These are phyloP conservation scores for Andrena dorsata DNA, from an alignment of 2,888 invertebrate genomes.

Conservation along the genomic window DNA sequence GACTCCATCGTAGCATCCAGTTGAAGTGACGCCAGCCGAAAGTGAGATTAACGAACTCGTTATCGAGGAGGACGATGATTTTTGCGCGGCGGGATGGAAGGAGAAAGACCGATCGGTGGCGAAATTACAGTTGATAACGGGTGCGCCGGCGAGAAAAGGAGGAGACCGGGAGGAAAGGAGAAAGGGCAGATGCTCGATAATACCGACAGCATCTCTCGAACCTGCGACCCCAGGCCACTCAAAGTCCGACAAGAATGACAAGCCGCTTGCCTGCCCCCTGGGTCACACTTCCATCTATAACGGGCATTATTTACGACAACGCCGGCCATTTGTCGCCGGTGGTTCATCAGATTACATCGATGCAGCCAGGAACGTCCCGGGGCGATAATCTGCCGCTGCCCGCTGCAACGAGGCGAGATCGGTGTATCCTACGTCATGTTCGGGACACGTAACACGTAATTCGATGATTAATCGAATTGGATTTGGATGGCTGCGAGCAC, in stretches of 20 bases:
- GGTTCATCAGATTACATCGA: constrained; percentile 1
- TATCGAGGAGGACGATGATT: neutral
- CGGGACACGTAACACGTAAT: neutral
- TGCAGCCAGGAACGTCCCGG: neutral
- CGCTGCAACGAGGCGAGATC: neutral
- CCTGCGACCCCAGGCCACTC: constrained; percentile 80
- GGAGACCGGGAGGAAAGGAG: constrained; percentile 17
- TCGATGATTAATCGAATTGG: neutral
- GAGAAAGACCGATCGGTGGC: neutral
- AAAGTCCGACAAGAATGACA: constrained; percentile 78
- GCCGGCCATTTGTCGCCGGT: constrained; percentile 36
- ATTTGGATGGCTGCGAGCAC: no score
- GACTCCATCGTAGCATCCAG: neutral
- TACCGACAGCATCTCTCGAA: constrained; percentile 74
- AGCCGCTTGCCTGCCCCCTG: constrained; percentile 49
- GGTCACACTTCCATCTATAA: constrained; percentile 69
- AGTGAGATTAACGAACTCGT: neutral
- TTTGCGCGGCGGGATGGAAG: neutral
- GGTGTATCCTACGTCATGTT: no score
- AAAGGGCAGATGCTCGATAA: constrained; percentile 65
- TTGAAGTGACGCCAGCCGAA: neutral
- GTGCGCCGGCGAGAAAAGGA: constrained; percentile 16
- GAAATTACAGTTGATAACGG: constrained; percentile 19
- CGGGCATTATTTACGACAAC: constrained; percentile 65
- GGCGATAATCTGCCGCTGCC: no score